Percentiles rank a stretch among this genome's conserved stretches.
Evolutionary conservation across 2,113 vertebrate genomes (phyloP).

Genomic region (Calidris pygmaea): DNA sequence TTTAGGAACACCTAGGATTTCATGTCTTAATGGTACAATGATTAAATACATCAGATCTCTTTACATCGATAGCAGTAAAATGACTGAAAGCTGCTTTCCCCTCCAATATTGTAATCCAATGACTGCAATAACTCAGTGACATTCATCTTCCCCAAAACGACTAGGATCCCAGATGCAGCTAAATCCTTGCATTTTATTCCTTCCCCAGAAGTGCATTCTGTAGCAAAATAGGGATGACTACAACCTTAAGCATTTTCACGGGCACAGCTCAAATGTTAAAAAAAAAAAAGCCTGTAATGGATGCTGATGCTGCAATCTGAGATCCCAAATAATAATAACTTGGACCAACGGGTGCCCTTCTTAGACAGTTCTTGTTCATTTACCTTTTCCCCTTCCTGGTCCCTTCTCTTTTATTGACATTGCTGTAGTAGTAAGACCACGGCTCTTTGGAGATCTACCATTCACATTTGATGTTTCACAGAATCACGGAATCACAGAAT

Average conservation of each 20-base stretch:
- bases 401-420: neutral
- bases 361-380: neutral
- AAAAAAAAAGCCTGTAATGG: neutral
- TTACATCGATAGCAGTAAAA: neutral
- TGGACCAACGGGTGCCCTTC: neutral
- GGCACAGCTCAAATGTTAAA: neutral
- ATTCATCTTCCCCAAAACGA: neutral
- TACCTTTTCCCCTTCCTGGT: neutral
- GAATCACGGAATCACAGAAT: no score
- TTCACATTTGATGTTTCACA: neutral
- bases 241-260: neutral
- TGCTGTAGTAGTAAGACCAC: neutral
- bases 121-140: neutral
- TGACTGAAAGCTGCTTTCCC: neutral
- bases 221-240: neutral
- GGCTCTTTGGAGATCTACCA: neutral
- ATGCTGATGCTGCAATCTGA: neutral
- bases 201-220: neutral
- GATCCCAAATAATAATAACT: neutral
- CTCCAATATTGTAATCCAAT: neutral
- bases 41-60: fast-evolving
- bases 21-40: neutral
- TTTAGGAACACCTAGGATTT: neutral
- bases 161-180: neutral
- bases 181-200: neutral